phyloP scores from a whole-genome alignment of 2,888 invertebrate genomes.

The Rotaria sp. region DNA sequence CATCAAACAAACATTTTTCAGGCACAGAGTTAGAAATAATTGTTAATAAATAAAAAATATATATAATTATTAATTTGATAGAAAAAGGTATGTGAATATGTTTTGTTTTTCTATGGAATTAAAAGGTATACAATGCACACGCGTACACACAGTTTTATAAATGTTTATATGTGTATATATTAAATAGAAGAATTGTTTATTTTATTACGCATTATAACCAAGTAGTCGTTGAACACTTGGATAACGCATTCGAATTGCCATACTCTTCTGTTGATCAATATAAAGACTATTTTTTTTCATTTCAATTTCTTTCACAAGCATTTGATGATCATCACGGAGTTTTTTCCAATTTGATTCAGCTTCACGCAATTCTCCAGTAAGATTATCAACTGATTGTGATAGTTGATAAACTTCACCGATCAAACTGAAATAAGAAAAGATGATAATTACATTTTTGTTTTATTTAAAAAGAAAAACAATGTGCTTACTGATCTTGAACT shows the following conservation, averaged over 20 bases:
- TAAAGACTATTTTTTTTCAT: slow-evolving; percentile 55
- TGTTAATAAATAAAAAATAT: neutral
- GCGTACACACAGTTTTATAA: neutral
- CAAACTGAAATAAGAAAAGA: slow-evolving; percentile 45
- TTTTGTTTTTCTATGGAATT: neutral
- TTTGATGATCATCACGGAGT: slow-evolving; percentile 54
- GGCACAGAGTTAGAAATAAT: neutral
- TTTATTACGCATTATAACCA: slow-evolving; percentile 14
- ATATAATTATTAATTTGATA: neutral
- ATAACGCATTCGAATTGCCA: slow-evolving; percentile 37
- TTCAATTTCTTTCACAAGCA: slow-evolving; percentile 55
- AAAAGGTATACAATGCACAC: neutral
- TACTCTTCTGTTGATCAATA: slow-evolving; percentile 47
- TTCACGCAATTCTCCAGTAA: slow-evolving; percentile 50
- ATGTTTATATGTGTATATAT: neutral
- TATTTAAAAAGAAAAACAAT: neutral
- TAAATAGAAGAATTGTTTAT: neutral
- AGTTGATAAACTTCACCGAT: slow-evolving; percentile 54
- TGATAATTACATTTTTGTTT: too few relatives aligned
- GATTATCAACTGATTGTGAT: slow-evolving; percentile 51
- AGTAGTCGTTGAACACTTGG: slow-evolving; percentile 34
- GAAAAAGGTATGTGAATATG: neutral
- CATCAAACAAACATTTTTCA: neutral
- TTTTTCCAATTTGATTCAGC: slow-evolving; percentile 53
- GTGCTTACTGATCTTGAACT: slow-evolving; percentile 66